Conservation (phyloP, 2,797 vertebrate species). For the Rhabdomys pumilio region DNA sequence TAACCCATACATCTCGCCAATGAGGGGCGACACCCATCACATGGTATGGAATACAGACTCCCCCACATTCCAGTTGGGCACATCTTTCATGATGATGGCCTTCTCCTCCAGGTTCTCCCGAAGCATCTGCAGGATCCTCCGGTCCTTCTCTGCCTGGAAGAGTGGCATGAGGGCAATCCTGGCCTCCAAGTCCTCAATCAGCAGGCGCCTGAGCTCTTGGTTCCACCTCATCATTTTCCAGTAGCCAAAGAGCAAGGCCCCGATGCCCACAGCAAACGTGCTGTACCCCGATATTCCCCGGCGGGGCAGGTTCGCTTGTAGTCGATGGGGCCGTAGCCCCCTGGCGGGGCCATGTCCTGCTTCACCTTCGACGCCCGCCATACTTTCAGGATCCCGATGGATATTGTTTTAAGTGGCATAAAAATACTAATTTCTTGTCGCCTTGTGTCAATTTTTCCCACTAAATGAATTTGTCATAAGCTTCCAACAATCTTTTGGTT, state of each 20-base stretch:
- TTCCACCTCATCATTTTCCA: slow-evolving; percentile 94
- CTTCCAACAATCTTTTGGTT: not conserved
- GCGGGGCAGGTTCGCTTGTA: slow-evolving; percentile 96
- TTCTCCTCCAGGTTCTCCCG: slow-evolving; percentile 96
- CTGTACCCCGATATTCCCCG: slow-evolving; percentile 95
- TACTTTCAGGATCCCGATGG: slow-evolving; percentile 80
- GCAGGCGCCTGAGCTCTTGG: slow-evolving; percentile 93
- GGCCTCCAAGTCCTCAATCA: slow-evolving; percentile 95
- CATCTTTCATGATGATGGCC: slow-evolving; percentile 95
- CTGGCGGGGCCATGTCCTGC: slow-evolving; percentile 98
- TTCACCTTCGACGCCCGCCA: slow-evolving; percentile 98
- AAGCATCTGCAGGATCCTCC: slow-evolving; percentile 91
- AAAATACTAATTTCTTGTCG: slow-evolving; percentile 20
- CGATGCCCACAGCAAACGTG: slow-evolving; percentile 93
- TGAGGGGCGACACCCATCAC: slow-evolving; percentile 92
- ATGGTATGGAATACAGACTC: slow-evolving; percentile 94
- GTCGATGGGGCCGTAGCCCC: slow-evolving; percentile 95
- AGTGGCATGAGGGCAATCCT: slow-evolving; percentile 94
- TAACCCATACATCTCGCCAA: slow-evolving; percentile 93
- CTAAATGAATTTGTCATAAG: not conserved
- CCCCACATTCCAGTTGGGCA: slow-evolving; percentile 97
- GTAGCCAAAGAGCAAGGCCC: slow-evolving; percentile 91
- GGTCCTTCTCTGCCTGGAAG: slow-evolving; percentile 92
- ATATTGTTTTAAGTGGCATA: not conserved
- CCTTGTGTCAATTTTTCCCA: not conserved